Evolutionary conservation across 2,888 invertebrate species (phyloP), one percentile per base, ranked within the genome.

Genomic region (Campoletis raptor): DNA sequence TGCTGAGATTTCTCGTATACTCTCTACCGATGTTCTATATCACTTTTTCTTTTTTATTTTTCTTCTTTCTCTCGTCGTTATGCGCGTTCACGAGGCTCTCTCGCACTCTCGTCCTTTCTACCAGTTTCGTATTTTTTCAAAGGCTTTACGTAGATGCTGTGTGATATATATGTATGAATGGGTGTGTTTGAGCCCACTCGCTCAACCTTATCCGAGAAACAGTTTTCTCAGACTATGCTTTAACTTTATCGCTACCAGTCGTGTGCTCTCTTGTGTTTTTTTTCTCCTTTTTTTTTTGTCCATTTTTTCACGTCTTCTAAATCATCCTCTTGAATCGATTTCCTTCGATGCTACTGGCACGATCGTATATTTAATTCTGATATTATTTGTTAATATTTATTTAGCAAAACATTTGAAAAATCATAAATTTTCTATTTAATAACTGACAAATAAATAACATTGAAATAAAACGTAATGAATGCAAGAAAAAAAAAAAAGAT

Each of bases 1-100:
- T 66, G 70, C 48, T 52, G 61, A 69, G 48, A 76, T 72, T 76
- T 72, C 72, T 78, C 84, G 54, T n/a, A 21, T 21, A 67, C 45
- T 40, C 45, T 24, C 42, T 21, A 48, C 52, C 36, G 30, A 48
- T 45, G 36, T 67, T 24, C 54, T 40, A 36, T 64, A 57, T 24
- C 57, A 8, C 73, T 52, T 30, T 42, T n/a, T 30, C 30, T 3
- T 30, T 30, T 30, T 30, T 30, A 2, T 30, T 30, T 30, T 30
- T 30, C 30, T 7, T 57, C 77, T 24, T 40, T 36, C 48, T 45
- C 12, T 30, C 45, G 36, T 30, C 45, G 36, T 18, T 9, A 48
- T 48, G 45, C 64, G 24, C n/a, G 45, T n/a, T 6, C 24, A 40
- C 24, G 36, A 21, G 48, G 77, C 45, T 45, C 66, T 8, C 64